Base-by-base conservation (phyloP, 2,888 invertebrate species). In the Phytoseiulus persimilis region DNA sequence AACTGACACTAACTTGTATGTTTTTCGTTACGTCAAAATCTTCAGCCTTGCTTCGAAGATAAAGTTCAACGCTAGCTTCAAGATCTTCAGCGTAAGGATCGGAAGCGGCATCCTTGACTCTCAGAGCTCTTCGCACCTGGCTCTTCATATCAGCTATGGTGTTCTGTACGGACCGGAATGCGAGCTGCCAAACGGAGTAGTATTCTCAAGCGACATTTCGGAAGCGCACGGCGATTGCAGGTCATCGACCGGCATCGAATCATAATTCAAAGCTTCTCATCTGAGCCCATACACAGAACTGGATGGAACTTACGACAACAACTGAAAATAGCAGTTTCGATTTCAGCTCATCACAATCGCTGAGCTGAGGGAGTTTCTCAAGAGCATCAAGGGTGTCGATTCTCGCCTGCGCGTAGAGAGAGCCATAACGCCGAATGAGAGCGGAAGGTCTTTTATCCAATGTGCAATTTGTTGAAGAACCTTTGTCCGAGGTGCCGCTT, bases 291-390 rank as follows among this genome's bases (percentile, higher is more conserved):
- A n/a, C n/a, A 90, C 31, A 90, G 31, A 89, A n/a, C 5, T 45
- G n/a, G 39, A 14, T 83, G 89, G 31, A 83, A 92, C 96, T 95
- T 93, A 98, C 98, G 94, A 98, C 98, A 91, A 97, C 95, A 90
- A 98, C 96, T 90, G 98, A 98, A 94, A 98, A 98, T 91, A 98
- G 95, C 91, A 98, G 96, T 94, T 98, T 98, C 92, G 96, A 95
- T 94, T 98, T 98, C 91, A 98, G 94, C 92, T 97, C 96, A 90
- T 96, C 95, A 28, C 96, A 96, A 91, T 96, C 95, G 90, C 95
- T 94, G 90, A 98, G 94, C 91, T 96, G 96, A 18, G 95, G 95
- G 90, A 98, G 94, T 46, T 95, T 94, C 91, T 96, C 95, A 90
- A 98, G 94, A 18, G 97, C 96, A 91, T 97, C 96, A 91, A 98